Conservation (phyloP, 2,113 vertebrate genomes). For the Tragelaphus imberbis region DNA sequence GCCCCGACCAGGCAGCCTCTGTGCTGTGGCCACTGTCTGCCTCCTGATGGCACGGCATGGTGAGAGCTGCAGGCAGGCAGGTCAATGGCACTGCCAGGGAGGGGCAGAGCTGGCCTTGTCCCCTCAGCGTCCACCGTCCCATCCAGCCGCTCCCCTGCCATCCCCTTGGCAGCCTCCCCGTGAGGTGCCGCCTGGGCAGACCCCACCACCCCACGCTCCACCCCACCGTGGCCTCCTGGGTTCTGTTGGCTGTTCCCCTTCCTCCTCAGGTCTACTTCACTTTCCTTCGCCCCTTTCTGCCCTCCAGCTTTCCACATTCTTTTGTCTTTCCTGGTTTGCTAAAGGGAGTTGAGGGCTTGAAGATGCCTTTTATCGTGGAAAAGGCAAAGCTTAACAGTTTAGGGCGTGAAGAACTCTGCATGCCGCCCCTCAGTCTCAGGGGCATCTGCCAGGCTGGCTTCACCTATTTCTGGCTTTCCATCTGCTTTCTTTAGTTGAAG, state of each 20-base stretch:
- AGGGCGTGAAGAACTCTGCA: not conserved
- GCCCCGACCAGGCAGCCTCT: too few species aligned
- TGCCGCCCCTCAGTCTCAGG: accelerated
- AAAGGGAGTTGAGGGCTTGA: not conserved
- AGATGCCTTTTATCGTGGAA: not conserved
- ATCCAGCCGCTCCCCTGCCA: not conserved
- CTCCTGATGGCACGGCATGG: accelerated
- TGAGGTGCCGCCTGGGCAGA: not conserved
- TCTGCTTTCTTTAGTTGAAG: not conserved
- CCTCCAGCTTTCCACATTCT: not conserved
- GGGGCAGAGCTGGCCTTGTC: not conserved
- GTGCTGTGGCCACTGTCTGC: not conserved
- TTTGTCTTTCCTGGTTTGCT: not conserved
- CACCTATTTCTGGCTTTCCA: not conserved
- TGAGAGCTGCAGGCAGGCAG: not conserved
- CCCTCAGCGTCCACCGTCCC: accelerated
- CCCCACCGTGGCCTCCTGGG: not conserved
- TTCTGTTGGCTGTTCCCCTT: not conserved
- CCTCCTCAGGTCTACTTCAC: not conserved
- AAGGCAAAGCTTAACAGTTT: not conserved
- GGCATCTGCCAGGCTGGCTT: too few species aligned
- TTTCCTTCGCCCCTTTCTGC: too few species aligned
- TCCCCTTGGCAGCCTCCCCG: not conserved
- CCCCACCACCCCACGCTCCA: accelerated
- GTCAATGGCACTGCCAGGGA: not conserved